Evolutionary conservation across 2,113 vertebrate species (phyloP), one percentile per base, ranked within the genome.

Genomic region (Saguinus midas): DNA sequence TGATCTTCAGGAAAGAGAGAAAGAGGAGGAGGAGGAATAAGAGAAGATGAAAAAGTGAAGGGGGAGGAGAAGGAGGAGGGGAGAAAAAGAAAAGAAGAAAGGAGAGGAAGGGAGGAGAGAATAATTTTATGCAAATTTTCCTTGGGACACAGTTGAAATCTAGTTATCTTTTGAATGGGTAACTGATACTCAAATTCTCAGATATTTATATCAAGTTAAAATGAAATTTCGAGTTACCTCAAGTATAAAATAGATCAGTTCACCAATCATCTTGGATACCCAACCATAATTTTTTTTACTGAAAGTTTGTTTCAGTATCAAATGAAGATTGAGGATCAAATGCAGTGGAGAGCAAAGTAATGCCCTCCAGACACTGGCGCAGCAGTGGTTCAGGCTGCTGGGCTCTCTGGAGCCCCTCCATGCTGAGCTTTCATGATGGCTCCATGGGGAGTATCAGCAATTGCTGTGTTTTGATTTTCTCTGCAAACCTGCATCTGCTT

Each of bases 361-460:
- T 96, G 83, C 89, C 92, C 92, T 85, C 95, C 96, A 95, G 97
- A 95, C 72, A 45, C 48, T 84, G 70, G 52, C 72, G 68, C 76
- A 92, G 97, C 96, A 45, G 9, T 0, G 6, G 50, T 25, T 58
- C 52, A 17, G 97, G 78, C 2, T 32, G 4, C 55, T 37, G 40
- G 61, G 48, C 58, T 87, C 57, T 88, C 93, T 91, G 86, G 95
- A 91, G 87, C 91, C 58, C 95, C 95, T 92, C 97, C 92, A 93
- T 79, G 81, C 81, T 94, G 95, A 93, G 96, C 92, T 98, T 98
- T 97, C 79, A 90, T 95, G 58, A 94, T 25, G 52, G 94, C 79
- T 76, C 98, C 96, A 84, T 72, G 93, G 98, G 96, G 91, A 98
- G 87, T 95, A 97, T 98, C 66, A 97, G 50, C 52, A 95, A 68